Percentiles rank a stretch among this genome's conserved stretches.
phyloP scores from a whole-genome alignment of 1,140 invertebrate genomes.

The Proales similis region DNA sequence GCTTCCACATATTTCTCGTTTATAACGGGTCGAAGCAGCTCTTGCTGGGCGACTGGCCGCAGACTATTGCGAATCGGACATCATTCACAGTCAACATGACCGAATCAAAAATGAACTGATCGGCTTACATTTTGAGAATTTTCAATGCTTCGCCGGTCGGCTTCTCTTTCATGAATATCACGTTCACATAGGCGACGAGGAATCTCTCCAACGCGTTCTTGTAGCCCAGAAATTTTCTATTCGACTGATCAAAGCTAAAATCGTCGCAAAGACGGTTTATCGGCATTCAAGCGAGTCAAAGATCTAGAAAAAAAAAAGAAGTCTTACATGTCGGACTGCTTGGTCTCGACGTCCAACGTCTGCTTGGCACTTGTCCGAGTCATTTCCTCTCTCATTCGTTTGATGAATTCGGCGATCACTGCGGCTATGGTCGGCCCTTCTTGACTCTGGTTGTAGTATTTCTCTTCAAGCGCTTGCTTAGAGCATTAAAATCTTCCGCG shows the following conservation, averaged over 20 bases:
- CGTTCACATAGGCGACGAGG: constrained; percentile 47
- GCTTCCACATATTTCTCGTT: constrained; percentile 52
- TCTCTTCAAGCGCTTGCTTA: constrained; percentile 40
- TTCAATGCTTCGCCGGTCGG: constrained; percentile 50
- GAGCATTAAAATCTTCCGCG: no score
- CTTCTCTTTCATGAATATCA: constrained; percentile 48
- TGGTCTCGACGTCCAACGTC: constrained; percentile 52
- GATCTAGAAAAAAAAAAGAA: constrained; percentile 1
- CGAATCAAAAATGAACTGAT: background rate
- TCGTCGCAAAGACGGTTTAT: background rate
- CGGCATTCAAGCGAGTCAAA: background rate
- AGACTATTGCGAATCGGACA: constrained; percentile 40
- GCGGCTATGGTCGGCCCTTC: constrained; percentile 47
- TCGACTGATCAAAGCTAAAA: constrained; percentile 49
- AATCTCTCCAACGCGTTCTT: constrained; percentile 48
- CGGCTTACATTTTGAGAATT: constrained; percentile 46
- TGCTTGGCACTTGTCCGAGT: constrained; percentile 47
- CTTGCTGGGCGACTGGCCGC: constrained; percentile 44
- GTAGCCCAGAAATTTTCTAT: constrained; percentile 44
- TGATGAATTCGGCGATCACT: constrained; percentile 44
- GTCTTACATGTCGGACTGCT: constrained; percentile 42
- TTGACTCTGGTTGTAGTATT: constrained; percentile 47
- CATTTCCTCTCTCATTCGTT: constrained; percentile 45
- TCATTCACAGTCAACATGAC: background rate
- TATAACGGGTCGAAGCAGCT: constrained; percentile 45